Evolutionary conservation across 2,113 vertebrate genomes (phyloP).

Genomic region (Sardina pilchardus): DNA sequence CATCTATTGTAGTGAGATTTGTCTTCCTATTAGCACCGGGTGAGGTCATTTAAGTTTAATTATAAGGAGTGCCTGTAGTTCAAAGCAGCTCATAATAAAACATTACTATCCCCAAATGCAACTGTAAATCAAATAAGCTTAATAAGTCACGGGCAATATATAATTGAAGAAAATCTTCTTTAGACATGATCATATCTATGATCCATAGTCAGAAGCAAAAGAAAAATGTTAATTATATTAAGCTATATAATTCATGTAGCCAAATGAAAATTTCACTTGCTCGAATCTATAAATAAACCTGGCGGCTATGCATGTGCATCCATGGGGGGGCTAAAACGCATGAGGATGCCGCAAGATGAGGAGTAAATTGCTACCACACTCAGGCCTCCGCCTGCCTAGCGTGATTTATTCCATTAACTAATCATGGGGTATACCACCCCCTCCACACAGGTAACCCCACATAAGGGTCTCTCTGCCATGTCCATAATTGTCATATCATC

Average conservation of each 20-base stretch:
- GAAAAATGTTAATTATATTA: not conserved
- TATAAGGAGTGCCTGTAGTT: not conserved
- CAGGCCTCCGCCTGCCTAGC: not conserved
- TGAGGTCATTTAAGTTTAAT: not conserved
- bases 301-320: not conserved
- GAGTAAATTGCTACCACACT: not conserved
- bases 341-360: not conserved
- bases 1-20: not conserved
- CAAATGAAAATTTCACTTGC: not conserved
- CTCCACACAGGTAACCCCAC: not conserved
- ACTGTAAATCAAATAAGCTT: slow-evolving; percentile 6
- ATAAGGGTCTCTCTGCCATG: not conserved
- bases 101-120: not conserved
- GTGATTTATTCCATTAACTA: not conserved
- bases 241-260: not conserved
- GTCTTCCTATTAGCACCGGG: not conserved
- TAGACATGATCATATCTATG: not conserved
- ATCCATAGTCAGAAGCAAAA: slow-evolving; percentile 3
- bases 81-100: slow-evolving; percentile 7
- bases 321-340: not conserved
- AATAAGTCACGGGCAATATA: slow-evolving; percentile 17
- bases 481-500: slow-evolving; percentile 1
- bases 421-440: not conserved
- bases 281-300: not conserved
- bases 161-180: slow-evolving; percentile 7